A percentile compares a stretch with the other conserved stretches of the same genome.
phyloP scores from a whole-genome alignment of 2,113 vertebrate species.

The Prolemur simus region DNA sequence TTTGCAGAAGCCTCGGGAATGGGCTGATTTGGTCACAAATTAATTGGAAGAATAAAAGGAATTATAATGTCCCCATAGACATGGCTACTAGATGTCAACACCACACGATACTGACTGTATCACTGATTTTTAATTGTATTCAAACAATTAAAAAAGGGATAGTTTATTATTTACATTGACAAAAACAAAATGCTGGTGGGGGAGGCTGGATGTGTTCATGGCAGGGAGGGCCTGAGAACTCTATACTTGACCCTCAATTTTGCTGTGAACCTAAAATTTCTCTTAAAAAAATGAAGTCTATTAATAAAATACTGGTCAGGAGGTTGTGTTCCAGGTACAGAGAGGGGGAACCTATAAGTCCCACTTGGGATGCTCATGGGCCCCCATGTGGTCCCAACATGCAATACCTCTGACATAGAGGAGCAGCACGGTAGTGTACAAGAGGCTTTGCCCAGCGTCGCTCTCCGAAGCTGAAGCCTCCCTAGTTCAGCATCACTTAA shows the following conservation, averaged over 20 bases:
- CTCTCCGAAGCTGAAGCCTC: not conserved
- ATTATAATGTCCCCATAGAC: not conserved
- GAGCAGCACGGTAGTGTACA: too few relatives aligned
- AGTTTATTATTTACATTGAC: not conserved
- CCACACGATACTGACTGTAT: not conserved
- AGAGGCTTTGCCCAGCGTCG: not conserved
- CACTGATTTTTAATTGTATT: not conserved
- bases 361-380: not conserved
- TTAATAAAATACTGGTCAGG: not conserved
- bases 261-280: not conserved
- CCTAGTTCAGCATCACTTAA: not conserved
- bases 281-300: not conserved
- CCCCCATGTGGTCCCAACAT: not conserved
- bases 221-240: too few relatives aligned
- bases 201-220: not conserved
- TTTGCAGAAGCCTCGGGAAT: not conserved
- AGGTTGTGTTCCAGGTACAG: not conserved
- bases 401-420: not conserved
- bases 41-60: not conserved
- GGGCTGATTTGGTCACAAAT: not conserved
- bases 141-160: not conserved
- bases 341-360: not conserved
- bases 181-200: not conserved
- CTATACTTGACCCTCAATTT: not conserved
- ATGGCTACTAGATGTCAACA: not conserved